Percentiles rank a stretch among this genome's conserved stretches.
Evolutionary conservation across 2,113 vertebrate species (phyloP).

Genomic region (Varanus salvator): DNA sequence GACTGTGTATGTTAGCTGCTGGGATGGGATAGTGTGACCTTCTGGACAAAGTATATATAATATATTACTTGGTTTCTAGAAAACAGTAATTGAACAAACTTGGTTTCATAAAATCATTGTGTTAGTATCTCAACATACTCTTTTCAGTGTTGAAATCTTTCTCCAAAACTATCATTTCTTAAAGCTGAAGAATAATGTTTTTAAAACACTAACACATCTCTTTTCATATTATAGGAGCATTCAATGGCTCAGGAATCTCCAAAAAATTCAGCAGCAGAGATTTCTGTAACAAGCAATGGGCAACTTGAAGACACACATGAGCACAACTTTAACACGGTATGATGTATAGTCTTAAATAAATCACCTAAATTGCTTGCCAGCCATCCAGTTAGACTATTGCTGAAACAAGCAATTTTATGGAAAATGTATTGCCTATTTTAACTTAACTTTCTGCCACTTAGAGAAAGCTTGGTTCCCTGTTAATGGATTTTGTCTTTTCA

Average conservation of each 20-base stretch:
- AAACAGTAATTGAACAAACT: neutral
- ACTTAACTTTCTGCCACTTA: conserved; percentile 23
- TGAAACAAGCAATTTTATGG: neutral
- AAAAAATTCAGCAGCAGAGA: conserved; percentile 92
- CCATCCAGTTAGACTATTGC: conserved; percentile 16
- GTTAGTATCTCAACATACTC: neutral
- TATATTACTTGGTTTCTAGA: neutral
- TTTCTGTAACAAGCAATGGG: conserved; percentile 94
- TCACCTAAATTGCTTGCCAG: conserved; percentile 24
- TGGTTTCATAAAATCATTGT: neutral
- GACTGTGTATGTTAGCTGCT: neutral
- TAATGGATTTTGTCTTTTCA: neutral
- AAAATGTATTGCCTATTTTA: neutral
- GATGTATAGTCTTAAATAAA: neutral
- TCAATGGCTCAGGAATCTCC: conserved; percentile 90
- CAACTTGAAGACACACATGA: conserved; percentile 86
- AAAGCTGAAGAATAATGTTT: neutral
- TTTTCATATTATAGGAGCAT: conserved; percentile 72
- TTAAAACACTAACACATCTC: conserved; percentile 13
- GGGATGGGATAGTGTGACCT: neutral
- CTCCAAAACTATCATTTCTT: neutral
- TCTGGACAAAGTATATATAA: neutral
- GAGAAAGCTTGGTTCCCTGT: neutral
- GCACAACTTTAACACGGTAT: conserved; percentile 87
- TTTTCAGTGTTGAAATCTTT: neutral